Conservation (phyloP, 2,113 vertebrate genomes). For the Collichthys lucidus region DNA sequence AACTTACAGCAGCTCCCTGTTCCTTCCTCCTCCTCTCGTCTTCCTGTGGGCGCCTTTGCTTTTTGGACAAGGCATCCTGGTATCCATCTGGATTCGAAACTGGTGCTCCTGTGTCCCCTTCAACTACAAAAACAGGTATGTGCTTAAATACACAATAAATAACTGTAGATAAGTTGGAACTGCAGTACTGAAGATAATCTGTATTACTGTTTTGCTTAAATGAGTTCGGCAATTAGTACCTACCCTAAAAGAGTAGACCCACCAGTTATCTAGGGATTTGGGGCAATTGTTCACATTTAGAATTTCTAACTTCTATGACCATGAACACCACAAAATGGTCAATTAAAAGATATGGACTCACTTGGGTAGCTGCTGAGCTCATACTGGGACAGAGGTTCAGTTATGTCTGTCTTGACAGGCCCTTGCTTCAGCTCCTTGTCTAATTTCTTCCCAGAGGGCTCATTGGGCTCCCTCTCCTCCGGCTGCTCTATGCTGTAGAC, state of each 20-base stretch:
- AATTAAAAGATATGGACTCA: conserved; percentile 80
- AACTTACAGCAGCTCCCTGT: conserved; percentile 87
- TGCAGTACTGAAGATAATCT: not conserved
- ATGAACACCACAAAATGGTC: not conserved
- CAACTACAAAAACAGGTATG: conserved; percentile 75
- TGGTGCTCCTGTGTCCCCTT: conserved; percentile 82
- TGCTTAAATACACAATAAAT: conserved; percentile 17
- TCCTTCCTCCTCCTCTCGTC: conserved; percentile 96
- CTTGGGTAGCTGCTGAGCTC: conserved; percentile 91
- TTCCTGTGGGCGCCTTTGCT: conserved; percentile 94
- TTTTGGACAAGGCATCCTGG: conserved; percentile 94
- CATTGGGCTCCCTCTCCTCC: conserved; percentile 79
- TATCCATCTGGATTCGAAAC: conserved; percentile 87
- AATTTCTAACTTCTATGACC: not conserved
- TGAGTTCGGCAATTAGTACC: not conserved
- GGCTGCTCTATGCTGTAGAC: conserved; percentile 88
- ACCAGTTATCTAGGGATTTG: not conserved
- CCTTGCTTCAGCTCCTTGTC: conserved; percentile 89
- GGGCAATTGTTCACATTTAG: not conserved
- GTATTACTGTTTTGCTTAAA: not conserved
- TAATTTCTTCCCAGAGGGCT: conserved; percentile 84
- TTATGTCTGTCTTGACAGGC: conserved; percentile 85
- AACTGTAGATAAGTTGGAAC: not conserved
- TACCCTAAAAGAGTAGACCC: not conserved
- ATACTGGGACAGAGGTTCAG: conserved; percentile 89